Evolutionary conservation across 2,113 vertebrate species (phyloP), one percentile per base, ranked within the genome.

Genomic region (Elanoides forficatus): DNA sequence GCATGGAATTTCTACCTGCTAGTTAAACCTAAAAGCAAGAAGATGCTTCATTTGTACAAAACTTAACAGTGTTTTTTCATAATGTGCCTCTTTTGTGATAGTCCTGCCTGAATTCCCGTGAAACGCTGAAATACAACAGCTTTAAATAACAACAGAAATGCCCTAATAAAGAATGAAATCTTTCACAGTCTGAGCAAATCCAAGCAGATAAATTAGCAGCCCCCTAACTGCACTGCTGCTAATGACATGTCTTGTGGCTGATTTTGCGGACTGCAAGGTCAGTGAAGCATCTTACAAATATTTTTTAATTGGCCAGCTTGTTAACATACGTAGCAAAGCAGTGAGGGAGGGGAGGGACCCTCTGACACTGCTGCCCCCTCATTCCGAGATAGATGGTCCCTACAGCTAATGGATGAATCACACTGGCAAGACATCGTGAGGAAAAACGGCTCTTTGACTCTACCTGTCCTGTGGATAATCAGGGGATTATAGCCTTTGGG

Each of bases 221-320:
- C 43, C 36, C 40, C 74, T 78, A 91, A 85, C 75, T 68, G 52
- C 45, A n/a, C 20, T 71, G 76, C 59, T 62, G 60, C 65, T 94
- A 96, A 95, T 80, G 72, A 94, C 84, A 26, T 53, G 63, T 85
- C 87, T 94, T 0, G 1, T 81, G 74, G 86, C 67, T 93, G 84
- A 73, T 97, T 95, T 81, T 92, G 79, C 3, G 8, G 65, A 82
- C 60, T 89, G 92, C 48, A 40, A 90, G 91, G 91, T 93, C 95
- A 93, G 67, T 82, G 82, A 96, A 94, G 94, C 90, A 95, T 91
- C 86, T 93, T 92, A 87, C 82, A 95, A 97, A 95, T 71, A 88
- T 67, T 81, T 95, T 95, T 97, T 97, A 97, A 97, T 96, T 97
- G 96, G 90, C 73, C 59, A 81, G 76, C 92, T 93, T 86, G 80